Base-by-base conservation (phyloP, 2,888 invertebrate genomes). In the Heteropelma amictum region DNA sequence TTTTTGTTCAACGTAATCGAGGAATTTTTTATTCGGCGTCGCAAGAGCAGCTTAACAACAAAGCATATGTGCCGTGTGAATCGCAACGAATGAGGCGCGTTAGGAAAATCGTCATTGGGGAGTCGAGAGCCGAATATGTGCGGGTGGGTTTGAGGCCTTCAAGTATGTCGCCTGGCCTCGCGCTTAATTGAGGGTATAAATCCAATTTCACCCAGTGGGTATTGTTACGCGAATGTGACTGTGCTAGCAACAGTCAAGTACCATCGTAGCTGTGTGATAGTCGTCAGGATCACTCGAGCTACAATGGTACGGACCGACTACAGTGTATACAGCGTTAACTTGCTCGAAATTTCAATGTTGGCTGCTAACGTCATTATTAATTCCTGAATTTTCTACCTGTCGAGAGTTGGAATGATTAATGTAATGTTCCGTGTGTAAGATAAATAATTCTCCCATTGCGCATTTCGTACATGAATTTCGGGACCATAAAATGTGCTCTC, bases 151-250 rank as follows among this genome's bases (percentile, higher is more conserved):
- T 51, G 19, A 45, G 64, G 64, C 56, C 64, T 58, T 56, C 10
- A 28, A 70, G 45, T 30, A 70, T 45, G 45, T 63, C 61, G 70
- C 33, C 14, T 26, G 47, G 60, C 35, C 35, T 28, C 38, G 68
- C 45, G n/a, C 51, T 49, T 63, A 76, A 72, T 72, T 56, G 77
- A 51, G 65, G 72, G 53, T 72, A 77, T 76, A 77, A 76, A 76
- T 76, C 77, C 70, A 77, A 77, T 77, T 72, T 64, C 33, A 42
- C 12, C 53, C 72, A 26, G 51, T 63, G 74, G 51, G 70, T 45
- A 64, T 72, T 72, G 72, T 60, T 72, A 65, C 51, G 58, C 35
- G 60, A 65, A 67, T 45, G 72, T 45, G 72, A 67, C 56, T 53
- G 28, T 71, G 56, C 33, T 53, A 51, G 35, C 53, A 60, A 65